phyloP scores from a whole-genome alignment of 2,797 vertebrate genomes.

The Buceros bicornis region DNA sequence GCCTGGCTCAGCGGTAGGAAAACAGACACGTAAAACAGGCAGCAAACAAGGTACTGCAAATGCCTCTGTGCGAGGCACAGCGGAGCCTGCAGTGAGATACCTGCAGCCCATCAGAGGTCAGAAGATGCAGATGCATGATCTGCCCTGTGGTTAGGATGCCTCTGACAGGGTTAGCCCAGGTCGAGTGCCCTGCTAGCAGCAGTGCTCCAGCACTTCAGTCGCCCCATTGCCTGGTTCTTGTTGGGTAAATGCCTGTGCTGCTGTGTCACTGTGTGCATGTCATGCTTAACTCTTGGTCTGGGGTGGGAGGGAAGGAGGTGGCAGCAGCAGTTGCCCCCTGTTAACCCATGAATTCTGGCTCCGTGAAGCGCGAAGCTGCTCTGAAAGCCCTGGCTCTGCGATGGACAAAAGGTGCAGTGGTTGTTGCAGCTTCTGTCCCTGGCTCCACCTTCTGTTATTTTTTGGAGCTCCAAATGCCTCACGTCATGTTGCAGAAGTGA shows the following conservation, averaged over 20 bases:
- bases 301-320: neutral
- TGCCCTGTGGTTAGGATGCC: neutral
- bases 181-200: neutral
- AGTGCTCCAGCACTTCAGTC: neutral
- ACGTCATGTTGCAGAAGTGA: constrained; percentile 55
- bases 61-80: neutral
- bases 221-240: neutral
- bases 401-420: neutral
- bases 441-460: neutral
- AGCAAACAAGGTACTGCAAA: neutral
- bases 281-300: neutral
- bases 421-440: neutral
- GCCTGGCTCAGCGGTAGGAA: neutral
- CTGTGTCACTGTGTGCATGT: neutral
- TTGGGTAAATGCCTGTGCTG: neutral
- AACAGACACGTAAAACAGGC: neutral
- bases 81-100: accelerated
- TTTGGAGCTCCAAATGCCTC: constrained; percentile 13
- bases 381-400: neutral
- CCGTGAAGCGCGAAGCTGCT: neutral
- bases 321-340: neutral
- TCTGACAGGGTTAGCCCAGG: neutral
- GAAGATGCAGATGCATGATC: neutral
- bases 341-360: neutral
- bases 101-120: neutral